Evolutionary conservation across 2,888 invertebrate species (phyloP).

Genomic region (Andrena praecox): DNA sequence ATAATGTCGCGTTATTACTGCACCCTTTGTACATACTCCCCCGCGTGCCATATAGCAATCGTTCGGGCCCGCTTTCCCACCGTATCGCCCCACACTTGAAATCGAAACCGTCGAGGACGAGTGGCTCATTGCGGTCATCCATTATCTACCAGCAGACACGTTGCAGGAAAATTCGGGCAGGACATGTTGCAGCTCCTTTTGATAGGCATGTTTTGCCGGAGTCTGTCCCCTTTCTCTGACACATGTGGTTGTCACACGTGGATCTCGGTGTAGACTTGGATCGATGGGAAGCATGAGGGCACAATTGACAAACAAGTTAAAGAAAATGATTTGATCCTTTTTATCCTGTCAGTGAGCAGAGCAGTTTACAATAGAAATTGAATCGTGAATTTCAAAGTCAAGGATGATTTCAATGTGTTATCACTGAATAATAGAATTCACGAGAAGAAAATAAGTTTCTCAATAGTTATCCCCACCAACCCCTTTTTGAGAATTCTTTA

Average conservation of each 20-base stretch:
- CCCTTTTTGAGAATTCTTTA: too few relatives aligned
- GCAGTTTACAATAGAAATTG: too few relatives aligned
- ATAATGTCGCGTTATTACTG: constrained; percentile 78
- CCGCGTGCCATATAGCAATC: constrained; percentile 71
- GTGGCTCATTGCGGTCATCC: constrained; percentile 36
- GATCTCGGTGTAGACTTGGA: too few relatives aligned
- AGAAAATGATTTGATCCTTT: too few relatives aligned
- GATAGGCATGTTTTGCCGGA: constrained; percentile 13
- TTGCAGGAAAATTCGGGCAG: constrained; percentile 33
- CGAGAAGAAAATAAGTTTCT: too few relatives aligned
- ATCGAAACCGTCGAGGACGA: constrained; percentile 76
- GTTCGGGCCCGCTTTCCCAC: constrained; percentile 78
- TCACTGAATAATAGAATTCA: too few relatives aligned
- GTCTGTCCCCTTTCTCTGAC: neutral
- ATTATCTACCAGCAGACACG: constrained; percentile 15
- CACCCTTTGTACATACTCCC: constrained; percentile 77
- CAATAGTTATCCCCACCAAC: too few relatives aligned
- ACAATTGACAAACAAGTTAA: too few relatives aligned
- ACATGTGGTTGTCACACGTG: neutral
- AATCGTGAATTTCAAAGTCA: too few relatives aligned
- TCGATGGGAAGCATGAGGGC: too few relatives aligned
- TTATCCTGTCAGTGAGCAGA: too few relatives aligned
- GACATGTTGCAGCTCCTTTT: neutral
- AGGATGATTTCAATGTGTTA: too few relatives aligned
- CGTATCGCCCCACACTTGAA: constrained; percentile 75